These are phyloP conservation scores for Trichomalopsis sarcophagae DNA, from an alignment of 1,140 invertebrate species.

Conservation along the genomic window DNA sequence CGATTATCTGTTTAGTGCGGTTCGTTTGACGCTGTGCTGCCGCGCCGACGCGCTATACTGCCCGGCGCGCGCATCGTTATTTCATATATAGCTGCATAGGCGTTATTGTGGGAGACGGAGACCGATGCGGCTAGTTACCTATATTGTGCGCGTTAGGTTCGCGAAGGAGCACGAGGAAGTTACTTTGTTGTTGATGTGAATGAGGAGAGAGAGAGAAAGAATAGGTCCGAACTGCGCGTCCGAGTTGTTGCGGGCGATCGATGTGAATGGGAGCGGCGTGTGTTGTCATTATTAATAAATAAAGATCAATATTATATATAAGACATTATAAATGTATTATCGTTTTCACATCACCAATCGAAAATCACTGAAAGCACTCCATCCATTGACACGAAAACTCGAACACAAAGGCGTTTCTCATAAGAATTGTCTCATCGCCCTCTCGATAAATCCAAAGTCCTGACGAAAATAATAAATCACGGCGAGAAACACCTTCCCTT, in stretches of 20 bases:
- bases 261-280: neutral
- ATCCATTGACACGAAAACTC: neutral
- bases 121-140: no score
- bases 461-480: slow-evolving; percentile 35
- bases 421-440: neutral
- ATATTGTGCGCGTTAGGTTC: no score
- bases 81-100: neutral
- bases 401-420: neutral
- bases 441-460: neutral
- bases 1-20: slow-evolving; percentile 73
- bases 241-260: neutral
- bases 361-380: no score
- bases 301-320: no score
- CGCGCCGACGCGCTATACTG: neutral
- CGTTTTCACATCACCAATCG: no score
- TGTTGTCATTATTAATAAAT: no score
- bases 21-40: slow-evolving; percentile 61
- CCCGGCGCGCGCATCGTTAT: neutral
- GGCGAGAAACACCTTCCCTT: neutral
- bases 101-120: neutral
- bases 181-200: neutral
- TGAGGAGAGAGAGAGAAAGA: neutral
- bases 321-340: no score
- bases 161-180: neutral
- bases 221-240: no score